These are phyloP conservation scores for Julus scanicus DNA, from an alignment of 2,888 invertebrate species.

Conservation along the genomic window DNA sequence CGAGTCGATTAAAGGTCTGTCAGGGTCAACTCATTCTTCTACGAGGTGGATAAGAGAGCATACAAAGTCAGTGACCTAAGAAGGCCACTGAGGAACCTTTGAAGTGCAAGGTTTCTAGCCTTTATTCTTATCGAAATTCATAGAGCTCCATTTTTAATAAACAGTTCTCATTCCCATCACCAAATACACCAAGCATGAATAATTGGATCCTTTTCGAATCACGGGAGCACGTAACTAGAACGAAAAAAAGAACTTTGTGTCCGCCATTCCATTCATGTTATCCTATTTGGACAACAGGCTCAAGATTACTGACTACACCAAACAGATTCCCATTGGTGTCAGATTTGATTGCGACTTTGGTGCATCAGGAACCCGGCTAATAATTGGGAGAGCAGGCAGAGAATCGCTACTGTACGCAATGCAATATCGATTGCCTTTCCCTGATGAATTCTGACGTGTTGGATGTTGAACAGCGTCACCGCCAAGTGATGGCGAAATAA, in stretches of 20 bases:
- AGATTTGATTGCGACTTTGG: conserved; percentile 17
- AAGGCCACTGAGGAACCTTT: neutral
- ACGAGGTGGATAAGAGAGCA: neutral
- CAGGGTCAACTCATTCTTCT: conserved; percentile 18
- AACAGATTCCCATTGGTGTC: neutral
- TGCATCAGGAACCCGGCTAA: neutral
- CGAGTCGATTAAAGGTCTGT: conserved; percentile 11
- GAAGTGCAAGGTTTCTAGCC: conserved; percentile 2
- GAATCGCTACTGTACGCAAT: neutral
- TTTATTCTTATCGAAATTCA: conserved; percentile 3
- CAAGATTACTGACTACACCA: neutral
- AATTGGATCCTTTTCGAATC: neutral
- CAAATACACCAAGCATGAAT: neutral
- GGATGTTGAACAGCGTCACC: neutral
- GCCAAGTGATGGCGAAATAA: conserved; percentile 28
- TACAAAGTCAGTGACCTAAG: conserved; percentile 34
- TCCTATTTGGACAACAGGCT: neutral
- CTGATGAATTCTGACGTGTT: conserved; percentile 9
- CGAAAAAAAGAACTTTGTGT: neutral
- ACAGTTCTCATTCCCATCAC: neutral
- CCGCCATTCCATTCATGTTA: neutral
- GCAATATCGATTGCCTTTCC: conserved; percentile 20
- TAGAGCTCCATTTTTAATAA: conserved; percentile 9
- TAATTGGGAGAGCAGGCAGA: conserved; percentile 1
- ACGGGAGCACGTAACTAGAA: neutral